Percentiles rank a stretch among this genome's conserved stretches.
Evolutionary conservation across 2,113 vertebrate genomes (phyloP).

Genomic region (Gasterosteus nipponicus): DNA sequence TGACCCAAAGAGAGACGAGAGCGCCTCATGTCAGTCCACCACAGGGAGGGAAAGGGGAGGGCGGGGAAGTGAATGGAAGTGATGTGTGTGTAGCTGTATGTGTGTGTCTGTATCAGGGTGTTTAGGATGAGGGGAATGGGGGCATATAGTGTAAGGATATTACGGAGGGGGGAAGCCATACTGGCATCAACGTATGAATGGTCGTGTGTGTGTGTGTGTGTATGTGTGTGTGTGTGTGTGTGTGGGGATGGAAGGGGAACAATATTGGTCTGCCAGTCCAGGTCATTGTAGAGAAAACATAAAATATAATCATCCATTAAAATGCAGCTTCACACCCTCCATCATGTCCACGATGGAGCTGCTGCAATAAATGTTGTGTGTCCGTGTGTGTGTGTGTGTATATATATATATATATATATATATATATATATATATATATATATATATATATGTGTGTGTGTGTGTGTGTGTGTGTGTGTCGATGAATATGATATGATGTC

Average conservation of each 20-base stretch:
- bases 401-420: conserved; percentile 8
- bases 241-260: conserved; percentile 45
- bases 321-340: conserved; percentile 82
- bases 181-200: conserved; percentile 34
- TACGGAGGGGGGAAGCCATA: conserved; percentile 40
- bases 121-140: conserved; percentile 20
- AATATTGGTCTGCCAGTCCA: conserved; percentile 67
- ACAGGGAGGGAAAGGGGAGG: conserved; percentile 39
- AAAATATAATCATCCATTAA: conserved; percentile 82
- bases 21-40: conserved; percentile 63
- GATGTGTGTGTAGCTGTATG: conserved; percentile 12
- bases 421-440: background rate
- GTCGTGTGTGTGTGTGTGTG: conserved; percentile 17
- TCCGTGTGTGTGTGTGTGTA: conserved; percentile 27
- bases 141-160: conserved; percentile 59
- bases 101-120: conserved; percentile 7
- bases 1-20: conserved; percentile 53
- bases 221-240: conserved; percentile 17
- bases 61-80: background rate
- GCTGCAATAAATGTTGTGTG: conserved; percentile 67
- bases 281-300: conserved; percentile 78
- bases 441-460: conserved; percentile 18
- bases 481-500: background rate
- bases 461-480: conserved; percentile 4
- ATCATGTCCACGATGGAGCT: conserved; percentile 66